A percentile compares a stretch with the other conserved stretches of the same genome.
Evolutionary conservation across 2,113 vertebrate genomes (phyloP).

Genomic region (Pangasianodon hypophthalmus): DNA sequence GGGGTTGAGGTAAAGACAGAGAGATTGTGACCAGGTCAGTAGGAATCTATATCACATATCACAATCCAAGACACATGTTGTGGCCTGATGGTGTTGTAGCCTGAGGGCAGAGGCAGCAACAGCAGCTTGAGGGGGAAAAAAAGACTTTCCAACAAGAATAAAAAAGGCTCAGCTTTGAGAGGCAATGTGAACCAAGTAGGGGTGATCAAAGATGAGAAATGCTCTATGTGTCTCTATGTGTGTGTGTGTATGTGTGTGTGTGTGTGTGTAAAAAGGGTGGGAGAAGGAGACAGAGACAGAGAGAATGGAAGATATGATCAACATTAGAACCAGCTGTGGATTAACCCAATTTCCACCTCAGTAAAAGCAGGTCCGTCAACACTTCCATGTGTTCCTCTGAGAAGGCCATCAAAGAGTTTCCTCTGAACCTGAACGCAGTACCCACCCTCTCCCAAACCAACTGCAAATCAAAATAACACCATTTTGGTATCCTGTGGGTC

Average conservation of each 20-base stretch:
- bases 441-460: slow-evolving; percentile 12
- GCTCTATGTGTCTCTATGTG: neutral
- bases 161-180: slow-evolving; percentile 30
- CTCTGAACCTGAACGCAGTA: slow-evolving; percentile 41
- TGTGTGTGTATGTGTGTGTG: slow-evolving; percentile 18
- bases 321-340: slow-evolving; percentile 68
- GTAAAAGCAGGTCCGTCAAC: slow-evolving; percentile 59
- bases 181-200: neutral
- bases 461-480: slow-evolving; percentile 57
- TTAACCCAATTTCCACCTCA: slow-evolving; percentile 75
- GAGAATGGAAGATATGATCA: slow-evolving; percentile 51
- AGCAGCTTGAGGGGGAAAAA: slow-evolving; percentile 68
- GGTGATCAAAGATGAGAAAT: slow-evolving; percentile 19
- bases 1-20: slow-evolving; percentile 59
- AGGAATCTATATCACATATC: slow-evolving; percentile 65
- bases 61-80: slow-evolving; percentile 75
- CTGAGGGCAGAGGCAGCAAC: slow-evolving; percentile 56
- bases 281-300: slow-evolving; percentile 18
- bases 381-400: slow-evolving; percentile 47
- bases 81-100: slow-evolving; percentile 61
- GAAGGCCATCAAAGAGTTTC: slow-evolving; percentile 48
- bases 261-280: neutral
- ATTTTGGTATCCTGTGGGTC: slow-evolving; percentile 13
- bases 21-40: slow-evolving; percentile 56
- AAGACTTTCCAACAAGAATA: slow-evolving; percentile 68